Conservation (phyloP, 2,113 vertebrate species). For the Himantopus leucocephalus region DNA sequence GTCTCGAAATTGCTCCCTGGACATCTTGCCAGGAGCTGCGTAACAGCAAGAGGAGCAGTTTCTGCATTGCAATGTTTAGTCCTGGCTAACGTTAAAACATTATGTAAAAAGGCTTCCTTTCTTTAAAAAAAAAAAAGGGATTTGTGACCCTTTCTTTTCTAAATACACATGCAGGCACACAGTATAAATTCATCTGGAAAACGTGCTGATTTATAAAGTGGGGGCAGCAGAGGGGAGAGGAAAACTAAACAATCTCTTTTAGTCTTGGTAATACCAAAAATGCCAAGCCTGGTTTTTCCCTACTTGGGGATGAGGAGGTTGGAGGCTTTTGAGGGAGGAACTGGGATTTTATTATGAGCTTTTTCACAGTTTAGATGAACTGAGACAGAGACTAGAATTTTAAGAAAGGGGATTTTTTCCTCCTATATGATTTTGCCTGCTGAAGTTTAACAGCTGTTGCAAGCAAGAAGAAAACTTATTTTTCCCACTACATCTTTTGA, state of each 20-base stretch:
- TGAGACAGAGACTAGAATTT: neutral
- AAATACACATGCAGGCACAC: neutral
- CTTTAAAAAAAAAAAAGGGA: neutral
- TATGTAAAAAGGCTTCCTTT: neutral
- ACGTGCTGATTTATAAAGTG: neutral
- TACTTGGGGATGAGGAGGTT: neutral
- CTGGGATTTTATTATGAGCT: neutral
- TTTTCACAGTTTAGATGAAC: neutral
- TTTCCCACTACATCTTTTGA: neutral
- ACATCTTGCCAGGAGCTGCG: neutral
- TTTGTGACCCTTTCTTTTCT: neutral
- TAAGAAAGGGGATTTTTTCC: neutral
- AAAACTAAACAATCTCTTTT: neutral
- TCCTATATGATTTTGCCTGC: neutral
- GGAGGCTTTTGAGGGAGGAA: neutral
- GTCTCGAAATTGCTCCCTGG: neutral
- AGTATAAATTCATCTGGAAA: neutral
- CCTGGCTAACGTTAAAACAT: neutral
- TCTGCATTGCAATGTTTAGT: neutral
- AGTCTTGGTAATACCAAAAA: neutral
- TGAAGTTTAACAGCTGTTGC: slow-evolving; percentile 51
- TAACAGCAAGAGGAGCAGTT: neutral
- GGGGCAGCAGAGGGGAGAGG: neutral
- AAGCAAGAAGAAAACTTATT: slow-evolving; percentile 25
- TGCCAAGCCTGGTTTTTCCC: neutral